Conservation (phyloP, 1,140 invertebrate genomes). For the Vollenhovia emeryi region DNA sequence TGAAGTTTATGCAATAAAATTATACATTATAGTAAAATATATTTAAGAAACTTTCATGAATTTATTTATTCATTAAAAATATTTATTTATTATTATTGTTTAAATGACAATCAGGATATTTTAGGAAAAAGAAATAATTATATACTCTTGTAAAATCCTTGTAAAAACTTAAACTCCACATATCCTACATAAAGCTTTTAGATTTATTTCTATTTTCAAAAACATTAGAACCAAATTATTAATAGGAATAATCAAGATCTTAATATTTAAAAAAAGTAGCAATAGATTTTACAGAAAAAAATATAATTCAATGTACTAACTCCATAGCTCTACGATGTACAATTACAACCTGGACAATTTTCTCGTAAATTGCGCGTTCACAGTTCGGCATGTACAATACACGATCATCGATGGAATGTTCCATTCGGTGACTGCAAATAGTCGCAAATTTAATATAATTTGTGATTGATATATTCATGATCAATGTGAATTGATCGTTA, state of each 20-base stretch:
- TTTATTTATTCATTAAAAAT: background rate
- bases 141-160: background rate
- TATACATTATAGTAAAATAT: background rate
- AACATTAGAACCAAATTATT: background rate
- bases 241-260: background rate
- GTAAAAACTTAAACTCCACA: background rate
- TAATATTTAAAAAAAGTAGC: background rate
- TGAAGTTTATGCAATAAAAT: background rate
- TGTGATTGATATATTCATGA: background rate
- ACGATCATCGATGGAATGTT: background rate
- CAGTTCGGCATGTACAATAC: background rate
- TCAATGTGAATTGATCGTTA: background rate
- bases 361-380: background rate
- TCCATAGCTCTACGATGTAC: background rate
- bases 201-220: background rate
- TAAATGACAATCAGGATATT: background rate
- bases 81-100: too few species aligned
- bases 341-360: slow-evolving; percentile 2
- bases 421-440: slow-evolving; percentile 29
- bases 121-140: background rate
- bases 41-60: background rate
- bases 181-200: too few species aligned
- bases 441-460: background rate
- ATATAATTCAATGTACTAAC: background rate
- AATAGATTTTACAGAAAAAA: background rate